phyloP scores from a whole-genome alignment of 1,140 invertebrate species.

The Philotrypesis tridentata region DNA sequence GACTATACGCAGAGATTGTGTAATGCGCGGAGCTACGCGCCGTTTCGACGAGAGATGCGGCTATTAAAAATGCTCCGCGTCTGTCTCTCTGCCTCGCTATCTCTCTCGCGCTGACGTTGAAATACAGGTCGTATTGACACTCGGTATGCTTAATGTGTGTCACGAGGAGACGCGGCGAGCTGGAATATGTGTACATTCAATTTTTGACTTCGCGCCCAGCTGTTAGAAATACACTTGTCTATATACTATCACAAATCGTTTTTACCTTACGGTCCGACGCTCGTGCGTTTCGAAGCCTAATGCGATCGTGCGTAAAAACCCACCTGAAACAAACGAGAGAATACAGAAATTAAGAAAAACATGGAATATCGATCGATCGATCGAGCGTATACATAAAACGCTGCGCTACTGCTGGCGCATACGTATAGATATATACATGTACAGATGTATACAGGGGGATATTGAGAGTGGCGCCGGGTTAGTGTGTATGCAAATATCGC shows the following conservation, averaged over 20 bases:
- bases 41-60: background rate
- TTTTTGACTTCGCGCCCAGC: background rate
- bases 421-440: background rate
- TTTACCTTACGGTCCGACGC: too few relatives aligned
- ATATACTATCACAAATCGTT: too few relatives aligned
- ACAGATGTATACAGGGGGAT: background rate
- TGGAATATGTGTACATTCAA: background rate
- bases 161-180: background rate
- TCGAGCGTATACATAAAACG: background rate
- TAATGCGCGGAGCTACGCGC: background rate
- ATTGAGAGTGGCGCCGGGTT: background rate
- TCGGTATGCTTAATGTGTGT: background rate
- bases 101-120: background rate
- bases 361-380: background rate
- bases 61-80: background rate
- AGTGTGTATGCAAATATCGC: background rate
- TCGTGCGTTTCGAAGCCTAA: background rate
- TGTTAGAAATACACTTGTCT: background rate
- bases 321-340: background rate
- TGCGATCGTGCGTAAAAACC: background rate
- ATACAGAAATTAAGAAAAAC: background rate
- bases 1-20: background rate
- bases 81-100: too few relatives aligned
- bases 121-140: background rate
- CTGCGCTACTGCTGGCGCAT: background rate